Evolutionary conservation across 92 coral and sea anemone genomes (phyloP), one percentile per base, ranked within the genome.

Genomic region (Parazoanthus atlanticus): DNA sequence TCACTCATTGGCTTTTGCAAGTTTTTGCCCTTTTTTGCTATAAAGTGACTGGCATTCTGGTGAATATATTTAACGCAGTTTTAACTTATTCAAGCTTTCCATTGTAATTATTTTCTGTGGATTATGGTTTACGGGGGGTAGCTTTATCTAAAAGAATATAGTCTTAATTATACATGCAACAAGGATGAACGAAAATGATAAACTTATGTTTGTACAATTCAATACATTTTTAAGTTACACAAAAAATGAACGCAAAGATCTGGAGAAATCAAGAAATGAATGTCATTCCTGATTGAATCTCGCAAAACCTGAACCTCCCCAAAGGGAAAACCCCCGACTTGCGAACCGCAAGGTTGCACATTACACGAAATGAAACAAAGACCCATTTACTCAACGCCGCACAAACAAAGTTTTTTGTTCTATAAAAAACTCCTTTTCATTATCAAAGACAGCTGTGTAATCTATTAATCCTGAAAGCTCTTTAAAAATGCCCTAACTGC

Each of bases 271-370:
- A 74, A 74, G 49, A 46, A 46, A 46, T 8, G 11, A 46, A 46
- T 46, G 36, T 17, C 6, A 31, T 72, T 34, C 41, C 47, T 13
- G 13, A 74, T 33, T 17, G 26, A 32, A 30, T 71, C 33, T 28
- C 33, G 0, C 11, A 12, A 32, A 74, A 19, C 11, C 47, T 1
- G 49, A 46, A 8, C 6, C 49, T 26, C 49, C 49, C 36, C 23
- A 30, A 52, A 80, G 84, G 84, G 84, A 80, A 80, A 80, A 80
- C 84, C 84, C 84, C 84, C 79, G 28, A 34, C 47, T 2, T 74
- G 40, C 49, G 10, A 19, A 61, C 25, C 65, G 49, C 49, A 46
- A 46, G 49, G 49, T 46, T 46, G 49, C 11, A 46, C 26, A 23
- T 23, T 31, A 72, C 77, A 32, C 41, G 77, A 30, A 33, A 40